Evolutionary conservation across 2,888 invertebrate species (phyloP).

Genomic region (Lasiommata megera): DNA sequence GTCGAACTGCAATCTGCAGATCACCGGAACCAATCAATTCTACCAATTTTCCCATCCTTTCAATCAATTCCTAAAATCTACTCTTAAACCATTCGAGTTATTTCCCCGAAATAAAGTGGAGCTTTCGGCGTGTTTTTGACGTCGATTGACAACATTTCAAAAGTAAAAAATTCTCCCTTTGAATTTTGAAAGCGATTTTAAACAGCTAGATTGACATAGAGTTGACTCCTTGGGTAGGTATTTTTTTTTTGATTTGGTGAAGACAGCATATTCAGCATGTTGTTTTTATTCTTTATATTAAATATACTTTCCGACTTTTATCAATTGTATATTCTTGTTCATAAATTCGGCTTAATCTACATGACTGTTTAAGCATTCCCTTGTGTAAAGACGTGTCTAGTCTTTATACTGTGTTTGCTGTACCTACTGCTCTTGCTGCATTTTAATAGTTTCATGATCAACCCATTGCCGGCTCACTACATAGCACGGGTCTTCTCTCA

Average conservation of each 20-base stretch:
- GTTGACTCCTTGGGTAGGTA: background rate
- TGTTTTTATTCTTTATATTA: too few species aligned
- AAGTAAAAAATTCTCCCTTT: background rate
- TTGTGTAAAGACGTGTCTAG: too few species aligned
- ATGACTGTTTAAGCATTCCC: too few species aligned
- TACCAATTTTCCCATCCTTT: constrained; percentile 67
- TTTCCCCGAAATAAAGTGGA: constrained; percentile 36
- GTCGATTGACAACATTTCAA: background rate
- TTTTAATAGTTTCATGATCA: too few species aligned
- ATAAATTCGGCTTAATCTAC: too few species aligned
- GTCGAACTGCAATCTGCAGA: constrained; percentile 43
- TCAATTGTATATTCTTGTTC: too few species aligned
- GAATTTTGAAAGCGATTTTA: background rate
- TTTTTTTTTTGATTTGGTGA: background rate
- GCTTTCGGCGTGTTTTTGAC: constrained; percentile 16
- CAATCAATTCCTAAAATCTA: constrained; percentile 32
- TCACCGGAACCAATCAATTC: constrained; percentile 54
- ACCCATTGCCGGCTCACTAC: too few species aligned
- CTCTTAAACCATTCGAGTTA: constrained; percentile 10
- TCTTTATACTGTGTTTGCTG: too few species aligned
- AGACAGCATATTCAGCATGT: too few species aligned
- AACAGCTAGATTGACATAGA: background rate
- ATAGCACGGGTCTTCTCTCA: too few species aligned
- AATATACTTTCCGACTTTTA: too few species aligned
- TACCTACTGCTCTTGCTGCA: too few species aligned